Base-by-base conservation (phyloP, 2,113 vertebrate genomes). In the Oxyura jamaicensis region DNA sequence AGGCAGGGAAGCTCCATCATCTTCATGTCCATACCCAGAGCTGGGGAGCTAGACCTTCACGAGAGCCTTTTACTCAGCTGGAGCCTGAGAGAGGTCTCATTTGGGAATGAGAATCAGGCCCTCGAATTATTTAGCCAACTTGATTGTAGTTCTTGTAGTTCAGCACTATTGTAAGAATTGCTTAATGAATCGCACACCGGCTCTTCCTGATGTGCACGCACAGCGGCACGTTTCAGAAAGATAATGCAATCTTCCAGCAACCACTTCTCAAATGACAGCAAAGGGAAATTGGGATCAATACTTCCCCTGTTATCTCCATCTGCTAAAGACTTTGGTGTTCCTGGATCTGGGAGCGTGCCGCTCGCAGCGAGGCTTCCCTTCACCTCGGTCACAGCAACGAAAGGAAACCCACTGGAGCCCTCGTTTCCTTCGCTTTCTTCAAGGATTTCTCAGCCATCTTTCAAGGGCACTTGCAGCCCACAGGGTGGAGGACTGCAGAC, bases 1-100 rank as follows among this genome's bases (percentile, higher is more conserved):
- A 41, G 62, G 25, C 36, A 41, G 25, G 36, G 39, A 29, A 29
- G 19, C 62, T 5, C 6, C 4, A 18, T 29, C 12, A 22, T 28
- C 53, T 31, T 23, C 1, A 0, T 3, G 28, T 46, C 53, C n/a
- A 53, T 46, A 15, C 2, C 6, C 26, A 0, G 46, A 3, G 3
- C 59, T 36, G 59, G 14, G 8, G 28, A 80, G 55, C 29, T 56
- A 42, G 13, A 1, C 36, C 23, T 72, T 36, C 39, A 2, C 10
- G 2, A 8, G 60, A 59, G 59, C 33, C 35, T 69, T 31, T 29
- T 82, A 48, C 17, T 44, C 13, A 20, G 19, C 65, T 1, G 3
- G 35, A 69, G 63, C 35, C 22, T 0, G 1, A 26, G 31, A 52
- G 17, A 17, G 36, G 36, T n/a, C 26, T 44, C 21, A 0, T 26